These are phyloP conservation scores for Liodrosophila aerea DNA, from an alignment of 2,888 invertebrate genomes.

Conservation along the genomic window DNA sequence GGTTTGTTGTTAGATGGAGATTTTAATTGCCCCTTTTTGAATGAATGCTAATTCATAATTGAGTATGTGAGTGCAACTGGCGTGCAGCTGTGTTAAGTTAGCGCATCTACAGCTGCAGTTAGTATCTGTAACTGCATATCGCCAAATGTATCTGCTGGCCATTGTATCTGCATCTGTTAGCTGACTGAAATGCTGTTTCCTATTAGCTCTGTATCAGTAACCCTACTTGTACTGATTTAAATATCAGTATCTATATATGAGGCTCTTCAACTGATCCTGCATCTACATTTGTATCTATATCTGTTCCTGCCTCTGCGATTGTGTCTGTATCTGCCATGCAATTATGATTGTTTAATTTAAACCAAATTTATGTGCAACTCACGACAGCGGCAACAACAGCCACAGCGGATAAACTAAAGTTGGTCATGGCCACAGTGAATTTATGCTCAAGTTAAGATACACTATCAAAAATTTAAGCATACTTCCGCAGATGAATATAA, in stretches of 20 bases:
- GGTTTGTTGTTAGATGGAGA: constrained; percentile 53
- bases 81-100: constrained; percentile 11
- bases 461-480: constrained; percentile 2
- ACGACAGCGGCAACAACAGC: constrained; percentile 33
- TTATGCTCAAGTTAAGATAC: constrained; percentile 34
- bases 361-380: constrained; percentile 60
- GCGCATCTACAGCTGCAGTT: constrained; percentile 11
- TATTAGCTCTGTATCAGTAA: constrained; percentile 6
- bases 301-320: constrained; percentile 18
- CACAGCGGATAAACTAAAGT: constrained; percentile 50
- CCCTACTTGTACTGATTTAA: constrained; percentile 9
- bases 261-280: not conserved
- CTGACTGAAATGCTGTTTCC: constrained; percentile 4
- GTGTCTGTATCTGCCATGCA: constrained; percentile 44
- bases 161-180: constrained; percentile 7
- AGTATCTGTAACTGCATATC: constrained; percentile 18
- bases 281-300: constrained; percentile 6
- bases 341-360: constrained; percentile 71
- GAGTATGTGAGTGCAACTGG: constrained; percentile 62
- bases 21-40: constrained; percentile 77
- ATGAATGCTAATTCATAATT: constrained; percentile 79
- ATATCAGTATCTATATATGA: not conserved
- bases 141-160: not conserved
- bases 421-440: constrained; percentile 49
- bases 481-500: too few species aligned